Percentiles rank a stretch among this genome's conserved stretches.
These are phyloP conservation scores for Anhinga anhinga DNA, from an alignment of 2,113 vertebrate species.

Conservation along the genomic window DNA sequence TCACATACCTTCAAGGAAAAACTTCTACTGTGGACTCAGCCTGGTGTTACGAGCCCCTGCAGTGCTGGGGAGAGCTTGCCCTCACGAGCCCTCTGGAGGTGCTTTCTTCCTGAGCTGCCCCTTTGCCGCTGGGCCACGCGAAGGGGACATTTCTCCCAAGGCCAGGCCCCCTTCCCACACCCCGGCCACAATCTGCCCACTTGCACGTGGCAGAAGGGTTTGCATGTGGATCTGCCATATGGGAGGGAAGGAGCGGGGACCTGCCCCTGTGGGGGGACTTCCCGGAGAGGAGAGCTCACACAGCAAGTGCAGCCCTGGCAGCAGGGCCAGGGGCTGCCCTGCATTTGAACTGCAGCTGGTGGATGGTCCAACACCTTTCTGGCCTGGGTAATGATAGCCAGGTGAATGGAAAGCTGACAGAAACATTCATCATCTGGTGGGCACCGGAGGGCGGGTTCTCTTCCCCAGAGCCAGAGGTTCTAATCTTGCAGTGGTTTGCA, in stretches of 20 bases:
- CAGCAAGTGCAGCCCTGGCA: fast-evolving
- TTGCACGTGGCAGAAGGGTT: background rate
- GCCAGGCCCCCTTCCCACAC: background rate
- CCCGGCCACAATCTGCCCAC: background rate
- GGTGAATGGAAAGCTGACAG: background rate
- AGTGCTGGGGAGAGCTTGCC: background rate
- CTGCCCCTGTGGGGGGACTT: background rate
- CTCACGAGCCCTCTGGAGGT: background rate
- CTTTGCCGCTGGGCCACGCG: background rate
- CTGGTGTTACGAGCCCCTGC: fast-evolving
- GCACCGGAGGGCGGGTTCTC: background rate
- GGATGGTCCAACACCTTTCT: background rate
- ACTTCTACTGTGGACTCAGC: background rate
- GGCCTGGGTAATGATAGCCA: fast-evolving
- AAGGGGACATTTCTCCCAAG: background rate
- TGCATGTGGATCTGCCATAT: fast-evolving
- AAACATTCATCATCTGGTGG: background rate
- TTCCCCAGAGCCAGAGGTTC: background rate
- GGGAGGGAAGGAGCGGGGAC: background rate
- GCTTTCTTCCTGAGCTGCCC: background rate
- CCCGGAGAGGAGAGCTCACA: background rate
- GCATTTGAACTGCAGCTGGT: fast-evolving
- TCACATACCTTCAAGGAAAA: background rate
- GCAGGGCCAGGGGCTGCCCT: background rate
- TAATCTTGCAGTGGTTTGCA: background rate